A percentile compares a stretch with the other conserved stretches of the same genome.
Conservation (phyloP, 2,888 invertebrate genomes). For the Drosophila subsilvestris region DNA sequence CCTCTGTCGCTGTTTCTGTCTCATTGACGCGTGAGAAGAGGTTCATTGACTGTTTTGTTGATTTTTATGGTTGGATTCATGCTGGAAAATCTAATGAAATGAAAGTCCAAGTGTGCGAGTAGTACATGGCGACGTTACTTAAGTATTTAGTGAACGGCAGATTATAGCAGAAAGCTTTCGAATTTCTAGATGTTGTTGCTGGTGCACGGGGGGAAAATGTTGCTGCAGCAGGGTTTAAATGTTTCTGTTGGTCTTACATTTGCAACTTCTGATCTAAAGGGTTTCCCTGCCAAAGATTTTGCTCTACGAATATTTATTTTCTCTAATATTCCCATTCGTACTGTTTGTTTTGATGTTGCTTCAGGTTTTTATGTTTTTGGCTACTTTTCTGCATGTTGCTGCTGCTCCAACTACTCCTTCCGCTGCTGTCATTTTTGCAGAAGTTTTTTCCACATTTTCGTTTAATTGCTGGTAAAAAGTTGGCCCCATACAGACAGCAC, state of each 20-base stretch:
- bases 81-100: slow-evolving; percentile 42
- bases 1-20: slow-evolving; percentile 37
- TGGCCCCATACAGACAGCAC: slow-evolving; percentile 11
- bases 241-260: background rate
- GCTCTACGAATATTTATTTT: no score
- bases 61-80: slow-evolving; percentile 66
- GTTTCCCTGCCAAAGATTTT: no score
- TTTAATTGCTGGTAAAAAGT: slow-evolving; percentile 27
- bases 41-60: slow-evolving; percentile 76
- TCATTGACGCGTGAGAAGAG: slow-evolving; percentile 49
- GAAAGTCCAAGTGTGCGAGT: background rate
- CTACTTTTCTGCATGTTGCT: background rate
- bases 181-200: slow-evolving; percentile 3
- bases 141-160: slow-evolving; percentile 14
- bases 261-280: no score
- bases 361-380: no score
- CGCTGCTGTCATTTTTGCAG: background rate
- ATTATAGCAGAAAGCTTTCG: background rate
- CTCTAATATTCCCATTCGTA: no score
- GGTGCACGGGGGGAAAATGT: no score
- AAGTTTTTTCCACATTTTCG: background rate
- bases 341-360: no score
- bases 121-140: slow-evolving; percentile 12
- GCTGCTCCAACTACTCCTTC: background rate
- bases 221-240: background rate